Evolutionary conservation across 2,113 vertebrate genomes (phyloP), one percentile per base, ranked within the genome.

Genomic region (Alouatta palliata): DNA sequence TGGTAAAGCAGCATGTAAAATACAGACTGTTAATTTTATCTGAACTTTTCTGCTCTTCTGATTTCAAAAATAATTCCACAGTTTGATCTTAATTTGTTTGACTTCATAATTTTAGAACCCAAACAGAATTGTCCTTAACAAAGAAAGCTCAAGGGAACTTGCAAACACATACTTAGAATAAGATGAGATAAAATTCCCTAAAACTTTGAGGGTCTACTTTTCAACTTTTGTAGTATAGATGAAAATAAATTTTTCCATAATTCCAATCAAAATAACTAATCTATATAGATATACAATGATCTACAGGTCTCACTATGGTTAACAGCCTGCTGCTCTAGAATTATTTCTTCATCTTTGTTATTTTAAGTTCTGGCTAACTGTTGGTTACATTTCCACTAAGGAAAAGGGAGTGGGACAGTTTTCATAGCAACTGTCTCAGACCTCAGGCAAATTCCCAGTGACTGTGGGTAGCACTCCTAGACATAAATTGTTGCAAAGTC

Each of bases 401-500:
- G 6, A 75, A 71, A 45, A 88, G 43, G 11, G 58, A 68, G 40
- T 94, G 16, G 17, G 43, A 47, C 37, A 37, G 80, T 96, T 97
- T 94, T 94, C 40, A 88, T 21, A 54, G 80, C 32, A 94, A 96
- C 54, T 84, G 20, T 84, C 86, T 96, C 54, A 80, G 91, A 90
- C 52, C 27, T 91, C 61, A 76, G 73, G 17, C 89, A 96, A 90
- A 92, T 97, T 68, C 52, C 82, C 71, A 37, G 49, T 92, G 96
- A 96, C 54, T 75, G 30, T 92, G 84, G 56, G 90, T 75, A 97
- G 87, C 47, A 49, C 70, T 95, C 92, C 32, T 58, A 96, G 95
- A 96, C 81, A 95, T 88, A 94, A 96, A 92, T 96, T 97, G 76
- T 92, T 98, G 96, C 76, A 95, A 95, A 97, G 95, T 68, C 80